Conservation (phyloP, 2,888 invertebrate species). For the Drosophila meridionalis region DNA sequence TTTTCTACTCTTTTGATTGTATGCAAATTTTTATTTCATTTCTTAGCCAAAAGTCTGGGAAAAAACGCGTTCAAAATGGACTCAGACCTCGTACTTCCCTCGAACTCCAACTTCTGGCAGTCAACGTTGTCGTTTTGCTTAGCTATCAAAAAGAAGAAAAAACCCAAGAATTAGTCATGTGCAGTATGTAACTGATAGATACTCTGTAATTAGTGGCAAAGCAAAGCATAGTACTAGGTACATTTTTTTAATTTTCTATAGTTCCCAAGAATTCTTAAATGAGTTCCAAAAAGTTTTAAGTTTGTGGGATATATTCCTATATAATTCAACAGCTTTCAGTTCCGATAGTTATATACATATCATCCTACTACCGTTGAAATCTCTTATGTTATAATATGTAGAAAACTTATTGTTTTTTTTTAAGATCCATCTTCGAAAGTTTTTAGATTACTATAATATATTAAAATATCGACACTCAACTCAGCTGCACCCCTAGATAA, state of each 20-base stretch:
- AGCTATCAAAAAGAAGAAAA: constrained; percentile 30
- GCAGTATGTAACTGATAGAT: neutral
- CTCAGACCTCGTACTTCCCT: neutral
- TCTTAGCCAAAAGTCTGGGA: constrained; percentile 44
- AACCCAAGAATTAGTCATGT: neutral
- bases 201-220: neutral
- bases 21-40: constrained; percentile 72
- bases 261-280: neutral
- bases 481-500: too few relatives aligned
- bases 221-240: neutral
- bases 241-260: neutral
- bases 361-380: too few relatives aligned
- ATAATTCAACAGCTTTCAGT: neutral
- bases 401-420: neutral
- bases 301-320: neutral
- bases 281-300: neutral
- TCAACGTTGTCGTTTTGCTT: constrained; percentile 31
- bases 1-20: constrained; percentile 46
- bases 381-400: too few relatives aligned
- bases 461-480: neutral
- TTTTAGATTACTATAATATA: too few relatives aligned
- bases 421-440: too few relatives aligned
- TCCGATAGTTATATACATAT: neutral
- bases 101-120: neutral
- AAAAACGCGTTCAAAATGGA: constrained; percentile 45